A percentile compares a stretch with the other conserved stretches of the same genome.
phyloP scores from a whole-genome alignment of 2,888 invertebrate genomes.

The Ceramica pisi region DNA sequence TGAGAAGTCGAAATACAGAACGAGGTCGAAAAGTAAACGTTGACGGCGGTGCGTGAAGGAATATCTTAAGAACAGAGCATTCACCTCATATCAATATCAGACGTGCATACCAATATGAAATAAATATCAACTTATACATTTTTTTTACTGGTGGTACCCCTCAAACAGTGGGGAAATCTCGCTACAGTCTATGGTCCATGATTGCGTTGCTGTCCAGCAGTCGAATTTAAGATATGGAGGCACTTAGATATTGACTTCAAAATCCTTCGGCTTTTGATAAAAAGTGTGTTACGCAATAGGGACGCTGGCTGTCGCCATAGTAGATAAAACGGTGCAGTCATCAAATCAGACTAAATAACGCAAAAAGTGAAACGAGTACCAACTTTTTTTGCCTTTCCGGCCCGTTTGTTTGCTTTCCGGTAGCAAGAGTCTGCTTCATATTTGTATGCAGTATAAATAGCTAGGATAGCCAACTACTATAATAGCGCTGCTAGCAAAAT shows the following conservation, averaged over 20 bases:
- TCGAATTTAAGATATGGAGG: neutral
- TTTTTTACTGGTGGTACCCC: too few relatives aligned
- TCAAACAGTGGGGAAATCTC: neutral
- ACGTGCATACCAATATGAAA: constrained; percentile 1
- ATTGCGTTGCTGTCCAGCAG: neutral
- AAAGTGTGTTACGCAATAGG: neutral
- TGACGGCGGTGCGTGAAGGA: constrained; percentile 19
- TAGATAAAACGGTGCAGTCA: neutral
- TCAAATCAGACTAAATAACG: constrained; percentile 23
- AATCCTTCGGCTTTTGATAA: neutral
- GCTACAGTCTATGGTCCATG: neutral
- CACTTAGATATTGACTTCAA: neutral
- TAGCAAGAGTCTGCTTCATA: constrained; percentile 14
- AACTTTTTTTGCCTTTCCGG: constrained; percentile 2
- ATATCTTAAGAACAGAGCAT: constrained; percentile 24
- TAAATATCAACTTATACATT: neutral
- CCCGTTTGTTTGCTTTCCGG: neutral
- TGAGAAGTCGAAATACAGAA: constrained; percentile 27
- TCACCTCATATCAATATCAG: constrained; percentile 16
- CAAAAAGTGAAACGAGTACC: constrained; percentile 19
- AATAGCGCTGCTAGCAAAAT: constrained; percentile 8
- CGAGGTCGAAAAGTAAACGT: constrained; percentile 19
- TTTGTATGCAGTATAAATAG: constrained; percentile 14
- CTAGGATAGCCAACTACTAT: neutral
- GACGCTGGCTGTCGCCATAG: neutral